Evolutionary conservation across 2,113 vertebrate genomes (phyloP), one percentile per base, ranked within the genome.

Genomic region (Tragelaphus scriptus): DNA sequence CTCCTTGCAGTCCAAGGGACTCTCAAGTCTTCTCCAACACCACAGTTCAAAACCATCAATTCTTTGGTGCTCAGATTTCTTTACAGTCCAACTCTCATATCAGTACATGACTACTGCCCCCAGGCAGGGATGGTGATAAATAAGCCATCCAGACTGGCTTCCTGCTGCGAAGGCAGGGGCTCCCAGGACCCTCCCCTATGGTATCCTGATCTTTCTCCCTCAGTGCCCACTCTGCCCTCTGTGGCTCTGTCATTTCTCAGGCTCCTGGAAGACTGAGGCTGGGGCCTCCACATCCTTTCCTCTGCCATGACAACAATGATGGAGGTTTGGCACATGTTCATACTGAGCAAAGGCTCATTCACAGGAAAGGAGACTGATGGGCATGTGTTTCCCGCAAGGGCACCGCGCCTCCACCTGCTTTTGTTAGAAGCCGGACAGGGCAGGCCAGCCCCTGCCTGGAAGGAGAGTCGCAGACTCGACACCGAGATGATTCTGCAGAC

Each of bases 381-480:
- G 5, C 0, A 2, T 40, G 68, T 19, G 68, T 40, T 40, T 71
- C n/a, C 68, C 0, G 4, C 10, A 40, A 71, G 68, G n/a, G 68
- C 36, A 75, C 21, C 2, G 11, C 0, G 1, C 5, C 36, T 75
- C 68, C 68, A 75, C 68, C n/a, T 40, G 36, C n/a, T 75, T 75
- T 75, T 23, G 36, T 6, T 11, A 5, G 68, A 75, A 40, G 68
- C 68, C 10, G 0, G n/a, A 36, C 68, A 71, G 36, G n/a, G n/a
- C 68, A 25, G 36, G n/a, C n/a, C 68, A 75, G 36, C 68, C 68
- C 65, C 68, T 40, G 10, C 21, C 68, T 75, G 68, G 68, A 75
- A 75, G 21, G 10, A 2, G 36, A 75, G 36, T 40, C 10, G 1
- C 5, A 6, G n/a, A 25, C 5, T 21, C 1, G 5, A 75, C 1